These are phyloP conservation scores for Chionis minor DNA, from an alignment of 2,113 vertebrate species.

Conservation along the genomic window DNA sequence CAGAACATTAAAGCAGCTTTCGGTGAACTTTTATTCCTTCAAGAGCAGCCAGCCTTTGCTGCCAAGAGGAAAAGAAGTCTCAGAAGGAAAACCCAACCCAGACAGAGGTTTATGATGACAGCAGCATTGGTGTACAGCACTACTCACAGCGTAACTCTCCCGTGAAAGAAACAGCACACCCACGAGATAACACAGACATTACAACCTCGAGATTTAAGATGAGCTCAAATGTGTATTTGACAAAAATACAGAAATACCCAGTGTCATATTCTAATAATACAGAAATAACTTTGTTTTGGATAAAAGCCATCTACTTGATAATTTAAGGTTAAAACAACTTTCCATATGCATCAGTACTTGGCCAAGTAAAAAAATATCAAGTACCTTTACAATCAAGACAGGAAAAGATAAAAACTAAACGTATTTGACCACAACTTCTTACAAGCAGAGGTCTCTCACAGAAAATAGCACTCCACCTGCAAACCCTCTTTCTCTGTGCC, in stretches of 20 bases:
- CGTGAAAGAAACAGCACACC: background rate
- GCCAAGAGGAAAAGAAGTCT: background rate
- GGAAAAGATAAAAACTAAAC: background rate
- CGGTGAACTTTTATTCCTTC: background rate
- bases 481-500: background rate
- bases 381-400: background rate
- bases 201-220: background rate
- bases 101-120: background rate
- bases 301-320: slow-evolving; percentile 6
- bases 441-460: background rate
- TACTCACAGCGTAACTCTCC: background rate
- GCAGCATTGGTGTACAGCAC: background rate
- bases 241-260: slow-evolving; percentile 31
- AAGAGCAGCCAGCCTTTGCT: background rate
- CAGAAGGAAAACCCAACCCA: background rate
- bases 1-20: background rate
- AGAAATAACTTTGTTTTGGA: background rate
- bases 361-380: slow-evolving; percentile 8
- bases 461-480: background rate
- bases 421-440: background rate
- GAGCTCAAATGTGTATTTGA: slow-evolving; percentile 26
- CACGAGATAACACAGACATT: background rate
- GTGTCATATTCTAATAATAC: background rate
- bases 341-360: background rate
- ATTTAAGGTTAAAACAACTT: slow-evolving; percentile 27